A percentile compares a stretch with the other conserved stretches of the same genome.
Conservation (phyloP, 2,888 invertebrate genomes). For the Agrochola lychnidis region DNA sequence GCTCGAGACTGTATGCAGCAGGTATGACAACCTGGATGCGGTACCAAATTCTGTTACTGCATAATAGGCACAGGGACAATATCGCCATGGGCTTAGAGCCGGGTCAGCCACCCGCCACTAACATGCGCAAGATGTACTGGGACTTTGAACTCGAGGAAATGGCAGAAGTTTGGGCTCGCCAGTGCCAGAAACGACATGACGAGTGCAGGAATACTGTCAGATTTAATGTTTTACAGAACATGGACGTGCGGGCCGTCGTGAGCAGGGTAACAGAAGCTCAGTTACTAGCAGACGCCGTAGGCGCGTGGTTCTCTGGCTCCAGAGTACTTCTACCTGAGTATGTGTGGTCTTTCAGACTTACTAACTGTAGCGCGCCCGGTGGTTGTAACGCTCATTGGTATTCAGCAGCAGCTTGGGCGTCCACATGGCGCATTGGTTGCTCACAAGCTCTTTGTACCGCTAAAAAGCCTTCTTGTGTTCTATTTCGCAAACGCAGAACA, state of each 20-base stretch:
- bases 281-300: slow-evolving; percentile 85
- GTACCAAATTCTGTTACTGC: slow-evolving; percentile 83
- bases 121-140: slow-evolving; percentile 90
- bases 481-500: slow-evolving; percentile 78
- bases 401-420: slow-evolving; percentile 86
- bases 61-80: slow-evolving; percentile 87
- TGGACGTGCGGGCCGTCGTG: slow-evolving; percentile 85
- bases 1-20: slow-evolving; percentile 82
- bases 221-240: slow-evolving; percentile 86
- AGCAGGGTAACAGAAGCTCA: slow-evolving; percentile 85
- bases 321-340: slow-evolving; percentile 81
- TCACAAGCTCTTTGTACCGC: slow-evolving; percentile 86
- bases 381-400: slow-evolving; percentile 88
- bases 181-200: slow-evolving; percentile 88
- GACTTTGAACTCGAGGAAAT: slow-evolving; percentile 86
- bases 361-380: slow-evolving; percentile 84
- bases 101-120: slow-evolving; percentile 87
- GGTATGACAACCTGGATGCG: slow-evolving; percentile 88
- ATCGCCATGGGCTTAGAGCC: slow-evolving; percentile 87
- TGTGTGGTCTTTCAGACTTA: slow-evolving; percentile 82
- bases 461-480: slow-evolving; percentile 79
- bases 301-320: slow-evolving; percentile 87
- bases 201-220: slow-evolving; percentile 86
- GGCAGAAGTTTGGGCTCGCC: slow-evolving; percentile 88
- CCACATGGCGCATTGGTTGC: slow-evolving; percentile 87